Evolutionary conservation across 2,888 invertebrate species (phyloP), one percentile per base, ranked within the genome.

Genomic region (Pseudococcus longispinus): DNA sequence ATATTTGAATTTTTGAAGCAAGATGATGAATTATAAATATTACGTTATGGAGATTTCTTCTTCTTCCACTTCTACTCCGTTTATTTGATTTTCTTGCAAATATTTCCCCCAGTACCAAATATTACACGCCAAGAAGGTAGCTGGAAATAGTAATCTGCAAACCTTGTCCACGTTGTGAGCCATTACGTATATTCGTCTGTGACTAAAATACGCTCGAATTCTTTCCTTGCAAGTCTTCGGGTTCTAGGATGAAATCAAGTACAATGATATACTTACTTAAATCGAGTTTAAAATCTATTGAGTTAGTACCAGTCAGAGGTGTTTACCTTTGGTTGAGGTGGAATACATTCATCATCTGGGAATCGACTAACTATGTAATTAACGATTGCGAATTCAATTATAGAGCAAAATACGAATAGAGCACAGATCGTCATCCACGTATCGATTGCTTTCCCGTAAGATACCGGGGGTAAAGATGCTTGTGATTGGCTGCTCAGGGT

Each of bases 401-500:
- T 86, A 55, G 86, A 77, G 32, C 51, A 26, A 32, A 86, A 51
- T 26, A 86, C 86, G 20, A 80, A 86, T 20, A 86, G 80, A 20
- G 51, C 51, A 29, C 86, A 86, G 32, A 32, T 55, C 29, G 77
- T 86, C 86, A 86, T 86, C 86, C 86, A 86, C n/a, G 29, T 32
- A 32, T 86, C 86, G n/a, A 86, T 80, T 20, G 86, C 86, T 55
- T 86, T 86, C 6, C 26, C 26, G 23, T 86, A 86, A 29, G 86
- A 86, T 15, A 77, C 86, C 15, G 77, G 86, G 1, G 86, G 86
- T 15, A 86, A 20, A 15, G 44, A 44, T 32, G 23, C 51, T 51
- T 86, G 86, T 9, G 86, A 80, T 55, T 86, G 86, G 13, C 8
- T 32, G 32, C 29, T 86, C 11, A 86, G 55, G 5, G 86, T 86